Base-by-base conservation (phyloP, 2,888 invertebrate species). In the Microdon myrmicae region DNA sequence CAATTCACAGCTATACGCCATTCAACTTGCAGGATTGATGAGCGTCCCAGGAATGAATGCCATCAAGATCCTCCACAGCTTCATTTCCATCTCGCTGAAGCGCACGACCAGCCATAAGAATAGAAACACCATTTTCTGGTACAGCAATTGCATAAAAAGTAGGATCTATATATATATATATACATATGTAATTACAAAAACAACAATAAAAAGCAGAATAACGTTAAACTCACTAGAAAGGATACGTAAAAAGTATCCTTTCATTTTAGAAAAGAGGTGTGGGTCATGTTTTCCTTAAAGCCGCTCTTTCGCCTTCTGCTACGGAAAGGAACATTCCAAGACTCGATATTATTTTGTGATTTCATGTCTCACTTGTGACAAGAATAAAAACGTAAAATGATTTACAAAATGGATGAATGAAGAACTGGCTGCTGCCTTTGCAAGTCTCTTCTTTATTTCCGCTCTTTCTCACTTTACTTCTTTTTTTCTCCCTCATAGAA, bases 101-200 rank as follows among this genome's bases (percentile, higher is more conserved):
- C 55, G 23, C 20, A n/a, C n/a, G n/a, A n/a, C n/a, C 26, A 53
- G 35, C 38, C 31, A 32, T 37, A 23, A 26, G 45, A 51, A 51
- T 56, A 51, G 51, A 64, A 58, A 64, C 64, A 58, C 64, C 58
- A 64, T 64, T 64, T 58, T 51, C 45, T 58, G 64, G 53, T 58
- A 56, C 64, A 43, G 56, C 64, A 47, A 64, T 64, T 64, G 64
- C 64, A 64, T 64, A 56, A 64, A 64, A n/a, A n/a, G n/a, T n/a
- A n/a, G n/a, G n/a, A n/a, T n/a, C n/a, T n/a, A n/a, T n/a, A n/a
- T n/a, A n/a, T n/a, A n/a, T n/a, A n/a, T n/a, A n/a, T n/a, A n/a
- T n/a, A n/a, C n/a, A n/a, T n/a, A n/a, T n/a, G n/a, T n/a, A n/a
- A n/a, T n/a, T n/a, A n/a, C n/a, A n/a, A n/a, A n/a, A n/a, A n/a